These are phyloP conservation scores for Pelobates fuscus DNA, from an alignment of 2,113 vertebrate genomes.

Conservation along the genomic window DNA sequence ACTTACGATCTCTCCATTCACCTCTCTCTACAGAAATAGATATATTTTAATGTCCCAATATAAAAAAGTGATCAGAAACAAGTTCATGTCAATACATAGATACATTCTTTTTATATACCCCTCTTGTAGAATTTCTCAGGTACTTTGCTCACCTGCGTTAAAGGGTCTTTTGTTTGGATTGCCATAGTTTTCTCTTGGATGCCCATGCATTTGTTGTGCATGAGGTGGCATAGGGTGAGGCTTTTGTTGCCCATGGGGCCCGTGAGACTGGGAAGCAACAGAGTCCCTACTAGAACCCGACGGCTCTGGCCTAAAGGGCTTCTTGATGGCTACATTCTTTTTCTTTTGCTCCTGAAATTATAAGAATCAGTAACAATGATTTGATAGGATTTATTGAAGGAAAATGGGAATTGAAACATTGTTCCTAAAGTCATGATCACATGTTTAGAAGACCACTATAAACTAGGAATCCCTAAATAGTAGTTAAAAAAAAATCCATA, in stretches of 20 bases:
- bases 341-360: constrained; percentile 86
- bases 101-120: neutral
- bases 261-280: constrained; percentile 72
- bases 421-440: too few species aligned
- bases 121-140: neutral
- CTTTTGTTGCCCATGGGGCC: constrained; percentile 74
- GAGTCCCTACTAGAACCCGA: constrained; percentile 89
- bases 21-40: constrained; percentile 74
- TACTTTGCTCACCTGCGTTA: constrained; percentile 73
- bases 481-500: too few species aligned
- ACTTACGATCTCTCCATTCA: constrained; percentile 94
- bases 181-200: constrained; percentile 84
- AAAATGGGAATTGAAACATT: too few species aligned
- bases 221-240: constrained; percentile 72
- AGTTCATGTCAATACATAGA: neutral
- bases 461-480: too few species aligned
- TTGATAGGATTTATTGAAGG: too few species aligned
- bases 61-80: neutral
- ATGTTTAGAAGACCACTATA: too few species aligned
- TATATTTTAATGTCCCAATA: neutral
- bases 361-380: too few species aligned
- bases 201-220: constrained; percentile 75
- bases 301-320: constrained; percentile 83
- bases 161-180: constrained; percentile 87
- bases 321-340: constrained; percentile 83